Conservation (phyloP, 2,113 vertebrate species). For the Melanostigma gelatinosum region DNA sequence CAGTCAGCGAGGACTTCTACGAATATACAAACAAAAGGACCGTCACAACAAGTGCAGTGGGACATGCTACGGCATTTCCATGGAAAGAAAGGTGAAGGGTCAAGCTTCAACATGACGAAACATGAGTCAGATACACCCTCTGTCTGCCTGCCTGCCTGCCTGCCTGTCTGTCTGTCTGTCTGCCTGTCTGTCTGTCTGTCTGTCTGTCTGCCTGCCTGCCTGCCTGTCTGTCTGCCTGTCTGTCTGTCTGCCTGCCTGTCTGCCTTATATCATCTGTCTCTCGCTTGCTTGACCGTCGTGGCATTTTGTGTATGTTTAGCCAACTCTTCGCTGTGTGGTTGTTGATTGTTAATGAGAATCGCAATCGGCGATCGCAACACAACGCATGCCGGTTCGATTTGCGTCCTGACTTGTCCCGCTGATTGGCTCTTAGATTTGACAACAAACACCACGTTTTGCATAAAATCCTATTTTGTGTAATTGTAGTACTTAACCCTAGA, state of each 20-base stretch:
- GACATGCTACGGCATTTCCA: not conserved
- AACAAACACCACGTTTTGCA: too few species aligned
- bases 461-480: too few species aligned
- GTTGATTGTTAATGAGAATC: not conserved
- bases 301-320: not conserved
- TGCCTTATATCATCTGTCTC: not conserved
- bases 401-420: too few species aligned
- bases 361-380: too few species aligned
- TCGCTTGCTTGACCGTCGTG: not conserved
- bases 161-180: not conserved
- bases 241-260: not conserved
- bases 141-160: too few species aligned
- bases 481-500: too few species aligned
- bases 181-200: not conserved
- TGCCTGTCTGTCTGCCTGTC: not conserved
- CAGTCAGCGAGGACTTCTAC: not conserved
- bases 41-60: not conserved
- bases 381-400: too few species aligned
- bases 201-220: not conserved
- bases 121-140: not conserved
- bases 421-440: too few species aligned
- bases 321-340: not conserved
- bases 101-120: not conserved
- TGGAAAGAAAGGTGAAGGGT: not conserved
- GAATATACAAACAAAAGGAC: not conserved